Conservation (phyloP, 2,888 invertebrate genomes). For the Drosophila testacea region DNA sequence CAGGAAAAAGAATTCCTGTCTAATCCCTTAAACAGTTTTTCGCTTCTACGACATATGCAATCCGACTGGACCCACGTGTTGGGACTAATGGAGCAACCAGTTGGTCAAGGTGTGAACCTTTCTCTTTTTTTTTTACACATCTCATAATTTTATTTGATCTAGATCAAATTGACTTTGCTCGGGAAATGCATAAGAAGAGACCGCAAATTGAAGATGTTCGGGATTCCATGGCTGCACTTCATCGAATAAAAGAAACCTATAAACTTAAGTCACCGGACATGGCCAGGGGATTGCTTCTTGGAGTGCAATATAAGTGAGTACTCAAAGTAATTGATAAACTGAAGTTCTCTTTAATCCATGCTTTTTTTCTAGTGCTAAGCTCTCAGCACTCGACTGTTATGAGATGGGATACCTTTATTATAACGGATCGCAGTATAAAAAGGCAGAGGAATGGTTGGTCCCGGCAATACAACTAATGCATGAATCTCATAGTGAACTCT, state of each 20-base stretch:
- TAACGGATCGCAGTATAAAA: not conserved
- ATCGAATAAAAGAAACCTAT: constrained; percentile 37
- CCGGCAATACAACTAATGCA: constrained; percentile 1
- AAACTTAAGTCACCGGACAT: constrained; percentile 22
- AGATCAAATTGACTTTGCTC: constrained; percentile 44
- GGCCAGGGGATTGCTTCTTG: constrained; percentile 47
- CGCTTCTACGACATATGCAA: constrained; percentile 50
- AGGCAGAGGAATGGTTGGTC: constrained; percentile 38
- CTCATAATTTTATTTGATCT: not conserved
- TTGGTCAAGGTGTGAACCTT: constrained; percentile 38
- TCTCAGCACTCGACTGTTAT: constrained; percentile 51
- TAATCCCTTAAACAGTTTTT: constrained; percentile 55
- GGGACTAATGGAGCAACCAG: constrained; percentile 18
- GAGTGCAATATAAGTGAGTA: constrained; percentile 40
- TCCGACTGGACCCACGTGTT: constrained; percentile 44
- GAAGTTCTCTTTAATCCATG: not conserved
- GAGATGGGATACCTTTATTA: constrained; percentile 37
- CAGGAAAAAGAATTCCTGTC: constrained; percentile 45
- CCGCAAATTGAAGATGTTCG: constrained; percentile 23
- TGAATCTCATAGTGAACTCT: not conserved
- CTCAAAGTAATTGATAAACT: fast-evolving
- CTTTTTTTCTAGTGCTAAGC: constrained; percentile 22
- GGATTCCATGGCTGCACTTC: constrained; percentile 31
- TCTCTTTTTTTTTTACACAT: not conserved
- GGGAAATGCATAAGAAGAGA: not conserved